Evolutionary conservation across 2,888 invertebrate genomes (phyloP).

Genomic region (Chesias legatella): DNA sequence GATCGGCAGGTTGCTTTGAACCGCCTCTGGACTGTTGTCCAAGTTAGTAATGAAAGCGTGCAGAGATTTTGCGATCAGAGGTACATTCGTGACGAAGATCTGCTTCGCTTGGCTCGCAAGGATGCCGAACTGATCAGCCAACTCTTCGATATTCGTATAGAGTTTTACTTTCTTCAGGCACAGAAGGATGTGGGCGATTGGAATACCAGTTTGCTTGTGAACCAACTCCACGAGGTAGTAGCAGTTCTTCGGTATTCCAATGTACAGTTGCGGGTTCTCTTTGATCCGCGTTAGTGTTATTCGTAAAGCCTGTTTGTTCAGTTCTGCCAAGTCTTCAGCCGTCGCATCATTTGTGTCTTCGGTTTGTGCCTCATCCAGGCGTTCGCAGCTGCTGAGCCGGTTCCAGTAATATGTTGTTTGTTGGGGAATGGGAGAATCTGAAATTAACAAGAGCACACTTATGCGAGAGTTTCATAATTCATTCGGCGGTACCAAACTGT

Average conservation of each 20-base stretch:
- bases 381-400: too few species aligned
- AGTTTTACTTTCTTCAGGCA: slow-evolving; percentile 5
- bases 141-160: slow-evolving; percentile 3
- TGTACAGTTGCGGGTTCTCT: slow-evolving; percentile 5
- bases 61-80: not conserved
- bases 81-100: not conserved
- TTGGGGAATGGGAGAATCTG: too few species aligned
- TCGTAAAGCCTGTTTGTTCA: not conserved
- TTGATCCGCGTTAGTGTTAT: slow-evolving; percentile 1
- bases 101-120: not conserved
- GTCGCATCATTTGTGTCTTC: too few species aligned
- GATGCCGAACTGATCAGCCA: slow-evolving; percentile 6
- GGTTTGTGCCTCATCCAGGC: too few species aligned
- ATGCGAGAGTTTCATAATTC: too few species aligned
- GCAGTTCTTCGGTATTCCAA: slow-evolving; percentile 5
- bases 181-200: not conserved
- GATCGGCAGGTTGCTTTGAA: not conserved
- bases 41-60: slow-evolving; percentile 1
- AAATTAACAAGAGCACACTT: too few species aligned
- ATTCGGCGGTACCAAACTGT: too few species aligned
- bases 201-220: not conserved
- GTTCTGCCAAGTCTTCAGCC: too few species aligned
- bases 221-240: slow-evolving; percentile 1
- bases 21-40: not conserved
- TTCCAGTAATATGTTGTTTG: too few species aligned